These are phyloP conservation scores for Xanthorhoe designata DNA, from an alignment of 2,888 invertebrate species.

Conservation along the genomic window DNA sequence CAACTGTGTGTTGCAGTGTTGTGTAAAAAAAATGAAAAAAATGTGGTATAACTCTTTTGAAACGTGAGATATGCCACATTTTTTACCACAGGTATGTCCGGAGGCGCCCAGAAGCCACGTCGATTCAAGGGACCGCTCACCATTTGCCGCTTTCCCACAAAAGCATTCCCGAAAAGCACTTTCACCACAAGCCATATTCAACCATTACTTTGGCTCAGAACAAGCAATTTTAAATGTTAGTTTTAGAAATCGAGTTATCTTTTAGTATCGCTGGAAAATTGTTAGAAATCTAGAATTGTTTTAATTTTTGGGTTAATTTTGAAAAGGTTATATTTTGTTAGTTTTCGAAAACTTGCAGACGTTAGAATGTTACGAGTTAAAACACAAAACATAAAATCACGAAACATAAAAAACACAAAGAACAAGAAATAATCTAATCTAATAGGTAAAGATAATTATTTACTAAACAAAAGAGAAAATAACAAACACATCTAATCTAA, in stretches of 20 bases:
- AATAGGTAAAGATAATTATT: constrained; percentile 32
- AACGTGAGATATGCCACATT: constrained; percentile 26
- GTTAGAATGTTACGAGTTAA: constrained; percentile 18
- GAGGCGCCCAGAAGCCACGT: constrained; percentile 70
- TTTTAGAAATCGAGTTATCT: not conserved
- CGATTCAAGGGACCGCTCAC: constrained; percentile 61
- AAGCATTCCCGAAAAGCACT: constrained; percentile 50
- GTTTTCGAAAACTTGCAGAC: constrained; percentile 16
- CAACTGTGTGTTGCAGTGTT: constrained; percentile 20
- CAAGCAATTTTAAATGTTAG: constrained; percentile 21
- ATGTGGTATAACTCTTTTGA: constrained; percentile 18
- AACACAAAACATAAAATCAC: constrained; percentile 30
- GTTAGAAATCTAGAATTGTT: constrained; percentile 5
- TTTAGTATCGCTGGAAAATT: constrained; percentile 14
- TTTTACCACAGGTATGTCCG: constrained; percentile 63
- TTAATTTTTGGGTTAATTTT: constrained; percentile 6
- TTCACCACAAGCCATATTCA: constrained; percentile 36
- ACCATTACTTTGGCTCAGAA: constrained; percentile 21
- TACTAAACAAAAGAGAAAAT: constrained; percentile 12
- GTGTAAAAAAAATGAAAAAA: constrained; percentile 25
- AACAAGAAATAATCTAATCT: constrained; percentile 43
- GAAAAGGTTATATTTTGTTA: constrained; percentile 23
- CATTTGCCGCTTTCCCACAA: constrained; percentile 64
- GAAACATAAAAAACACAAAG: constrained; percentile 33
- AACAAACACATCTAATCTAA: constrained; percentile 11